Evolutionary conservation across 2,888 invertebrate genomes (phyloP), one percentile per base, ranked within the genome.

Genomic region (Therioaphis trifolii): DNA sequence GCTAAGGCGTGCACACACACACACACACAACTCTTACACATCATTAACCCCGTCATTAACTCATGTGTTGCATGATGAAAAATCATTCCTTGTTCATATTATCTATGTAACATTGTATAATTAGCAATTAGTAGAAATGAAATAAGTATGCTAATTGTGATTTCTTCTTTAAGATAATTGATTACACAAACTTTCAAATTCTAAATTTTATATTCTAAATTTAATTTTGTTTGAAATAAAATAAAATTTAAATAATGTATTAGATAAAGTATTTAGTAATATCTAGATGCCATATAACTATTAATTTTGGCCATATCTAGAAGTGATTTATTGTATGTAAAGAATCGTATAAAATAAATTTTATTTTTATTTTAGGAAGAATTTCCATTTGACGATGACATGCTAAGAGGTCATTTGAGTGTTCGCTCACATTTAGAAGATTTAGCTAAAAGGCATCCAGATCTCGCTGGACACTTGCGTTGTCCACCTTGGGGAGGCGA

Each of bases 371-470:
- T 86, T 52, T 88, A 88, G 84, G 87, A 89, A 88, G 93, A 92
- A 86, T 93, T 93, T 87, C 93, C 93, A 86, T 93, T 93, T 88
- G 93, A 93, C 88, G 91, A 92, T 87, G 91, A 91, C 87, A 90
- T 91, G 86, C 24, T 82, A 49, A 72, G 49, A 49, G 82, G 82
- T 74, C 82, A 90, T 90, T 84, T 87, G 85, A 89, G 89, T 86
- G 88, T 90, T 46, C 87, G 89, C 46, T 88, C 90, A 0, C 91
- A 91, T 85, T 90, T 94, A 88, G 93, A 93, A 89, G 92, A 93
- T 88, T 90, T 94, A 86, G 93, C 93, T 68, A 90, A 92, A 86
- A 91, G 93, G 15, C 93, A 94, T 88, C 94, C 94, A 55, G 93
- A 94, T 88, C 92, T 94, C 87, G 93, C 94, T 85, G 93, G 93